Conservation (phyloP, 64 coral and sea anemone genomes). For the Porites australiensis region DNA sequence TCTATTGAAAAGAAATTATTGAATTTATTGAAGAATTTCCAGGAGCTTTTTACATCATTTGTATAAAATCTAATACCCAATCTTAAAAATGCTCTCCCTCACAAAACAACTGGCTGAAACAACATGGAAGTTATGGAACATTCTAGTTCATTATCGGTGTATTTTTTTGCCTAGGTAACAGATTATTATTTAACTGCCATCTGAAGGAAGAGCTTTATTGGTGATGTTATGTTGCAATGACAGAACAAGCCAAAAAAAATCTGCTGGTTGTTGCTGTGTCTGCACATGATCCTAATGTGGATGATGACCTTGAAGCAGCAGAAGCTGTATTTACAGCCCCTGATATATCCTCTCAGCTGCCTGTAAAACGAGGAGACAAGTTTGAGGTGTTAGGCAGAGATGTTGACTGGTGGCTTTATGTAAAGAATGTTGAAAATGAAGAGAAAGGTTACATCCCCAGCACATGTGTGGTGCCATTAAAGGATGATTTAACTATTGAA, state of each 20-base stretch:
- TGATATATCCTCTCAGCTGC: slow-evolving; percentile 39
- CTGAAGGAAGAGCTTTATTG: background rate
- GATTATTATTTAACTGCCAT: too few species aligned
- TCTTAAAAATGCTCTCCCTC: too few species aligned
- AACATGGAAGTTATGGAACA: too few species aligned
- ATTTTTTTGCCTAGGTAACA: too few species aligned
- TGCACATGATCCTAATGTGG: slow-evolving; percentile 39
- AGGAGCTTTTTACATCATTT: too few species aligned
- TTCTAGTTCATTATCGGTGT: too few species aligned
- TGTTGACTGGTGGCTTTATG: slow-evolving; percentile 75
- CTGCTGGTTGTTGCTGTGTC: slow-evolving; percentile 39
- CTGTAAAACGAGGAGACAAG: slow-evolving; percentile 63
- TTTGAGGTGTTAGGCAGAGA: slow-evolving; percentile 50
- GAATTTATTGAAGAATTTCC: too few species aligned
- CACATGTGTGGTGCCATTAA: slow-evolving; percentile 60
- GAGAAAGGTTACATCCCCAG: slow-evolving; percentile 74
- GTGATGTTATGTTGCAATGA: background rate
- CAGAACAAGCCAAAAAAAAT: background rate
- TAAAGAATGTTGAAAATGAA: slow-evolving; percentile 5
- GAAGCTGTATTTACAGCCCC: slow-evolving; percentile 50
- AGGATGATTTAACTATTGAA: slow-evolving; percentile 52
- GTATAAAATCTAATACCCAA: too few species aligned
- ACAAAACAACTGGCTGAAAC: too few species aligned
- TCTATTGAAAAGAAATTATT: too few species aligned
- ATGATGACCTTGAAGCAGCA: slow-evolving; percentile 34